phyloP scores from a whole-genome alignment of 2,797 vertebrate genomes.

The Urosaurus nigricauda region DNA sequence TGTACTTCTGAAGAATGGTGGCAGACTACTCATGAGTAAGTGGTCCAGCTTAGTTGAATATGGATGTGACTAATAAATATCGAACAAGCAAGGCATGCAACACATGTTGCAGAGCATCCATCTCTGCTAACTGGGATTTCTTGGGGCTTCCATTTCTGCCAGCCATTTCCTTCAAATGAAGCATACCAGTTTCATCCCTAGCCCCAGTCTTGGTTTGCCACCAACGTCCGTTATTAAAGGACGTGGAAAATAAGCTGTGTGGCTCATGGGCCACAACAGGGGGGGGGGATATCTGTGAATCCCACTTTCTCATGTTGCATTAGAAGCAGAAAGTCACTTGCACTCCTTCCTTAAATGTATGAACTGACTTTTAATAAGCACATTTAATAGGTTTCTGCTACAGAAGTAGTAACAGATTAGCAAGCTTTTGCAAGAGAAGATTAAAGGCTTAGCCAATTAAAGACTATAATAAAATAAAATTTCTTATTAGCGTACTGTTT shows the following conservation, averaged over 20 bases:
- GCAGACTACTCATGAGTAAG: neutral
- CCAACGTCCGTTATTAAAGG: neutral
- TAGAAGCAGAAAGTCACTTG: constrained; percentile 16
- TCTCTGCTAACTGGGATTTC: neutral
- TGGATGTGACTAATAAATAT: neutral
- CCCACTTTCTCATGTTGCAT: neutral
- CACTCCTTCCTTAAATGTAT: neutral
- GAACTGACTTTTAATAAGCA: constrained; percentile 25
- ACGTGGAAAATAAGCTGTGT: neutral
- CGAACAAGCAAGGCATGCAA: neutral
- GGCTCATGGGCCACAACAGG: neutral
- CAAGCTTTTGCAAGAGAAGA: constrained; percentile 25
- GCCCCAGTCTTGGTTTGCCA: neutral
- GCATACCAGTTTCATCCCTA: neutral
- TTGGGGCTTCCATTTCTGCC: neutral
- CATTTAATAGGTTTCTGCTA: constrained; percentile 26
- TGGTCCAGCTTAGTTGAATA: neutral
- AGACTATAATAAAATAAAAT: constrained; percentile 25
- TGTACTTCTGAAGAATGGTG: neutral
- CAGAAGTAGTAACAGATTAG: constrained; percentile 30
- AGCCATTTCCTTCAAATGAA: neutral
- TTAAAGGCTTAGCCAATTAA: constrained; percentile 34
- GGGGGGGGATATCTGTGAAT: neutral
- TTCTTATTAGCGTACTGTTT: constrained; percentile 17
- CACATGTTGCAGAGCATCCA: neutral